phyloP scores from a whole-genome alignment of 2,888 invertebrate species.

The Cyclophora punctaria region DNA sequence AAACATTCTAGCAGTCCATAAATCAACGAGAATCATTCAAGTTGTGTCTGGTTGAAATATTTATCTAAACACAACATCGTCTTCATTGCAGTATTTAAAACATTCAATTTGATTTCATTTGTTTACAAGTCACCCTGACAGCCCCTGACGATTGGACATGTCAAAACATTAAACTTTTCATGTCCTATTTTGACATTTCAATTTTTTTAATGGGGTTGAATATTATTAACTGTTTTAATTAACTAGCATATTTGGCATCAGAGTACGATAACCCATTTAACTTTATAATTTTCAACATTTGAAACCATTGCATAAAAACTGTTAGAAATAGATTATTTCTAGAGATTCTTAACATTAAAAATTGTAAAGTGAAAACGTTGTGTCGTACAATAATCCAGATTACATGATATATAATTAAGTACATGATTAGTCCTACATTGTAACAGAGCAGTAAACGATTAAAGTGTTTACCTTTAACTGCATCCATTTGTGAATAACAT shows the following conservation, averaged over 20 bases:
- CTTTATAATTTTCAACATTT: slow-evolving; percentile 4
- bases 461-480: too few species aligned
- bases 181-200: background rate
- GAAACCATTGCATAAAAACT: background rate
- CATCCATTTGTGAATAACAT: too few species aligned
- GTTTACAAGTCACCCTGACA: too few species aligned
- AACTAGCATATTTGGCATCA: slow-evolving; percentile 54
- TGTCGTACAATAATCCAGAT: slow-evolving; percentile 38
- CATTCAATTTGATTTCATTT: too few species aligned
- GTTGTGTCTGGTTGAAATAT: slow-evolving; percentile 9
- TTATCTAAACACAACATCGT: background rate
- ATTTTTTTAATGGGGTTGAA: background rate
- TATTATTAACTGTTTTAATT: slow-evolving; percentile 36
- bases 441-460: slow-evolving; percentile 41
- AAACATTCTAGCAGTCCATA: slow-evolving; percentile 5
- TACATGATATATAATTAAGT: slow-evolving; percentile 51
- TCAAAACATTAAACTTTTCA: background rate
- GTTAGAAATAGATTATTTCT: background rate
- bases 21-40: background rate
- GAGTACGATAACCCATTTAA: slow-evolving; percentile 33
- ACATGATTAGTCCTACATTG: slow-evolving; percentile 47
- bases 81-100: too few species aligned
- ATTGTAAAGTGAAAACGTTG: background rate
- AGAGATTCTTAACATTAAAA: too few species aligned
- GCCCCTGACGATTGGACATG: too few species aligned